phyloP scores from a whole-genome alignment of 2,113 vertebrate species.

The Lutjanus erythropterus region DNA sequence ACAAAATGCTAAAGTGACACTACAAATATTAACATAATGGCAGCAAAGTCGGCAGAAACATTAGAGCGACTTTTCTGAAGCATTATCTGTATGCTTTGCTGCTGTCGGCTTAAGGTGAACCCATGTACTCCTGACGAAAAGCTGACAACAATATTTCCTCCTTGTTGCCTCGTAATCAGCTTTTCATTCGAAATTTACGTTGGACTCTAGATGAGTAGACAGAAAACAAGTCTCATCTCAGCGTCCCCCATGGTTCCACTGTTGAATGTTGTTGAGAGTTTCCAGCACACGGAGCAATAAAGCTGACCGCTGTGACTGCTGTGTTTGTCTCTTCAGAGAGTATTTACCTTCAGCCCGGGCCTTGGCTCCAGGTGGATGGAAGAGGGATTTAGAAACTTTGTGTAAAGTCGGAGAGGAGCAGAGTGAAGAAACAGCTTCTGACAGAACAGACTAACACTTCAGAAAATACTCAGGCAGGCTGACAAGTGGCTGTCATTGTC shows the following conservation, averaged over 20 bases:
- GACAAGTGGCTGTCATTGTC: no score
- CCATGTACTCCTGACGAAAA: conserved; percentile 4
- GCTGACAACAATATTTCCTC: conserved; percentile 5
- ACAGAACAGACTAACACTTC: conserved; percentile 2
- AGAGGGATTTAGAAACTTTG: not conserved
- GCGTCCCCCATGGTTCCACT: not conserved
- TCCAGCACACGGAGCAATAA: not conserved
- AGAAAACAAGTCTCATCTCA: conserved; percentile 5
- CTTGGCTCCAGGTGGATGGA: not conserved
- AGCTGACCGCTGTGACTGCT: conserved; percentile 4
- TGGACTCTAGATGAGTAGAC: not conserved
- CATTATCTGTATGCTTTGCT: not conserved
- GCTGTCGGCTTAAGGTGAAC: conserved; percentile 1
- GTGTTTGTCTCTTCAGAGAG: not conserved
- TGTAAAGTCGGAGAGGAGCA: conserved; percentile 1
- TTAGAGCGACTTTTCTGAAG: not conserved
- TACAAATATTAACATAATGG: not conserved
- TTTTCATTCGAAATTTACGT: not conserved
- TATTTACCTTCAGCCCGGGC: not conserved
- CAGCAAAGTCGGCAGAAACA: not conserved
- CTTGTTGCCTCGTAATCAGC: conserved; percentile 19
- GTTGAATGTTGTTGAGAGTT: conserved; percentile 6
- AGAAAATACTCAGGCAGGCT: not conserved
- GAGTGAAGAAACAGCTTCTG: not conserved
- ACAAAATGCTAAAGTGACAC: conserved; percentile 1